Conservation (phyloP, 2,113 vertebrate species). For the Bagarius yarrelli region DNA sequence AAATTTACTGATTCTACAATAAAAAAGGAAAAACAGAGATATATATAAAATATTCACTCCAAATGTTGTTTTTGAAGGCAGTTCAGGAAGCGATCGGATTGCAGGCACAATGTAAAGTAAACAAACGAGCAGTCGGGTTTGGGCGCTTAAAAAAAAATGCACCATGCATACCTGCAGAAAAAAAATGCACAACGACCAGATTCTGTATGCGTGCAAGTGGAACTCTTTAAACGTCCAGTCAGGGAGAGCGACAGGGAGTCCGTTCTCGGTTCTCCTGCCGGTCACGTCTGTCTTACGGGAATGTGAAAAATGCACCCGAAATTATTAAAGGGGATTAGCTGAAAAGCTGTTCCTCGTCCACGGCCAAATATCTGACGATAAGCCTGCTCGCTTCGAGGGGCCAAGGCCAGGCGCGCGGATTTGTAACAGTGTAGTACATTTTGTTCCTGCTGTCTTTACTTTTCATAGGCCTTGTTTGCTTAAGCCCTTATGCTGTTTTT, state of each 20-base stretch:
- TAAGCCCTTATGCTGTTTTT: constrained; percentile 33
- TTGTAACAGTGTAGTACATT: constrained; percentile 62
- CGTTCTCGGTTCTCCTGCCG: constrained; percentile 46
- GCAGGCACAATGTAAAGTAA: background rate
- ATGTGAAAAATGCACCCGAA: constrained; percentile 67
- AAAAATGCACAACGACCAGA: constrained; percentile 1
- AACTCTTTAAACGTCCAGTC: constrained; percentile 19
- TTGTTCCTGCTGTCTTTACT: constrained; percentile 63
- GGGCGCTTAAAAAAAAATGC: background rate
- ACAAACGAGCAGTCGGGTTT: background rate
- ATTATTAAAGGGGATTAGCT: constrained; percentile 69
- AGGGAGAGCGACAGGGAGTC: constrained; percentile 12
- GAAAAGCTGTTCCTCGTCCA: constrained; percentile 51
- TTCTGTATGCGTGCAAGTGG: constrained; percentile 4
- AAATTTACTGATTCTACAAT: background rate
- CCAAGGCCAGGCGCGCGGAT: constrained; percentile 57
- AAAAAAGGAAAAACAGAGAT: background rate
- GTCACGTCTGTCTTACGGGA: constrained; percentile 59
- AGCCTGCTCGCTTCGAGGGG: constrained; percentile 56
- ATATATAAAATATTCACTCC: too few species aligned
- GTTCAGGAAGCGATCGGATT: background rate
- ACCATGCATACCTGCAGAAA: constrained; percentile 7
- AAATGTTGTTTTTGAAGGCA: too few species aligned
- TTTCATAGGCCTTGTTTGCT: constrained; percentile 41
- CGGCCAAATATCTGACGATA: constrained; percentile 63